Evolutionary conservation across 2,888 invertebrate genomes (phyloP).

Genomic region (Drosophila imparisetae): DNA sequence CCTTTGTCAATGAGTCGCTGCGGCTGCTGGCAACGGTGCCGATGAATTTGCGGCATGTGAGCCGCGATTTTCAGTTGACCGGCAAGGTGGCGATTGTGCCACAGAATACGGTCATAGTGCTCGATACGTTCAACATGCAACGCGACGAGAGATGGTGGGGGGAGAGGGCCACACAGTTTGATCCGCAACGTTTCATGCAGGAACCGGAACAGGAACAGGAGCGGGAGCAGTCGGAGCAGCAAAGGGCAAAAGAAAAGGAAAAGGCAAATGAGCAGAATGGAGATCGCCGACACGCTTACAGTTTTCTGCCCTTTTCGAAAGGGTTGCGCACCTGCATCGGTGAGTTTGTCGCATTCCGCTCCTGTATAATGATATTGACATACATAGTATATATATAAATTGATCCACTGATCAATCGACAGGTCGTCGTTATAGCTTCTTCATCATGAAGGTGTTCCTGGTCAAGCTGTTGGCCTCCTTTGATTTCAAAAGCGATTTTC

Average conservation of each 20-base stretch:
- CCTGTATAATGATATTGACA: background rate
- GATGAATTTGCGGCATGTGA: conserved; percentile 82
- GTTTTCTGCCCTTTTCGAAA: conserved; percentile 83
- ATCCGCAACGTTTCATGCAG: conserved; percentile 80
- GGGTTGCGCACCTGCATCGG: conserved; percentile 83
- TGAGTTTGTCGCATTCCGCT: conserved; percentile 34
- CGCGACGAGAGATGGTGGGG: conserved; percentile 82
- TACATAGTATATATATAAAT: background rate
- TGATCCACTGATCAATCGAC: background rate
- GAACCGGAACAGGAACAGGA: conserved; percentile 16
- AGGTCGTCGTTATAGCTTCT: conserved; percentile 83
- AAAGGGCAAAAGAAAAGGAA: background rate
- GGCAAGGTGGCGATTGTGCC: conserved; percentile 69
- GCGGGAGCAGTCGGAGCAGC: conserved; percentile 13
- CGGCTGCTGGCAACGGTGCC: conserved; percentile 83
- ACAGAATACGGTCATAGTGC: conserved; percentile 78
- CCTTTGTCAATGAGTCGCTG: conserved; percentile 82
- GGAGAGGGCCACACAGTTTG: conserved; percentile 75
- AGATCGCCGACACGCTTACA: conserved; percentile 77
- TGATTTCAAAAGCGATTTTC: conserved; percentile 74
- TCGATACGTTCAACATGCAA: conserved; percentile 83
- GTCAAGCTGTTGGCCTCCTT: conserved; percentile 78
- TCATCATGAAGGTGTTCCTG: conserved; percentile 81
- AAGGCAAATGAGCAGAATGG: background rate
- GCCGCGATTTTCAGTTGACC: conserved; percentile 77